Percentiles rank a stretch among this genome's conserved stretches.
These are phyloP conservation scores for Drosophila repleta DNA, from an alignment of 1,140 invertebrate species.

Conservation along the genomic window DNA sequence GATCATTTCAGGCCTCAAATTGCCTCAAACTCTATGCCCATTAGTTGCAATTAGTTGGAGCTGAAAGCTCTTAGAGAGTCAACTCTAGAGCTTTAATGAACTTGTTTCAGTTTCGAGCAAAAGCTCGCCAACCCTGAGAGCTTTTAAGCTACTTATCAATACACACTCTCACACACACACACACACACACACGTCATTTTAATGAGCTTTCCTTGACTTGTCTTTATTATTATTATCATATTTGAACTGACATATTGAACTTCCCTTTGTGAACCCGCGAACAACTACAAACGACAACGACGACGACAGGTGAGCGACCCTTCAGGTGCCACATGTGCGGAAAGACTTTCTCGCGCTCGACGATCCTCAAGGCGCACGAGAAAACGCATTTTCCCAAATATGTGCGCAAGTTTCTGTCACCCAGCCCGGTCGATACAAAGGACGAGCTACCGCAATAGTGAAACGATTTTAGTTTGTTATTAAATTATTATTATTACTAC, in stretches of 20 bases:
- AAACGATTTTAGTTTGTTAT: conserved; percentile 84
- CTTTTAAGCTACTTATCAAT: too few species aligned
- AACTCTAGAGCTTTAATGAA: too few species aligned
- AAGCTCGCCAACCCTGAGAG: neutral
- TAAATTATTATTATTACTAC: conserved; percentile 84
- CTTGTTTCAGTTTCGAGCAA: too few species aligned
- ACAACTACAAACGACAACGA: neutral
- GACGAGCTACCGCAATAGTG: conserved; percentile 90
- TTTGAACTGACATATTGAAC: conserved; percentile 35
- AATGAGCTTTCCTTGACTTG: neutral
- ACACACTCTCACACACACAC: neutral
- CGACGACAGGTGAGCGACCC: conserved; percentile 89
- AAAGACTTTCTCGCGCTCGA: conserved; percentile 94
- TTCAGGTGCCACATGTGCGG: conserved; percentile 94
- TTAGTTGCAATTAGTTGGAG: too few species aligned
- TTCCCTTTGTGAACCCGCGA: conserved; percentile 23
- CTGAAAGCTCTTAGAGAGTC: too few species aligned
- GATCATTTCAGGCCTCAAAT: too few species aligned
- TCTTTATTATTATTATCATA: neutral
- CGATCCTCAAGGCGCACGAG: conserved; percentile 95
- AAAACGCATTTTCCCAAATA: conserved; percentile 96
- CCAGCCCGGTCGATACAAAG: conserved; percentile 91
- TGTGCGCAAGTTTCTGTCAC: conserved; percentile 93
- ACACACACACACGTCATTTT: neutral
- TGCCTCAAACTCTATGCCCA: too few species aligned